Evolutionary conservation across 1,140 invertebrate species (phyloP), one percentile per base, ranked within the genome.

Genomic region (Ostrea edulis): DNA sequence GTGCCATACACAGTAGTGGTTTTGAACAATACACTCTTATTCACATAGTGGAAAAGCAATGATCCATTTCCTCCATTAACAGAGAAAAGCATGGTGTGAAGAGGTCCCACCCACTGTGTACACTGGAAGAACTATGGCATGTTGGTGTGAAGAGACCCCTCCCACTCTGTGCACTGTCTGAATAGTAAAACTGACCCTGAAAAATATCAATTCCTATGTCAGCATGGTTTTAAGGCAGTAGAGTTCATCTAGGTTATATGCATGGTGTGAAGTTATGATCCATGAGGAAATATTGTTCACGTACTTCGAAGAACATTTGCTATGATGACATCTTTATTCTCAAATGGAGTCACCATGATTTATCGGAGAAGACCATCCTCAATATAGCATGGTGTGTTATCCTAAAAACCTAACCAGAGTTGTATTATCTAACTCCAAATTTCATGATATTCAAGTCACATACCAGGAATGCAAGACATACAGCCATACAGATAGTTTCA

Each of bases 21-120:
- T n/a, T n/a, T n/a, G n/a, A n/a, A n/a, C n/a, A n/a, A n/a, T n/a
- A n/a, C n/a, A n/a, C n/a, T n/a, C n/a, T n/a, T n/a, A n/a, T n/a
- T n/a, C 12, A 58, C 8, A 58, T 62, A 62, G n/a, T n/a, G 17
- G 55, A 62, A 62, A n/a, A 62, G n/a, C 17, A 20, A 20, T 20
- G 55, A 62, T 62, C 55, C 55, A 20, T n/a, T 62, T n/a, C 14
- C 55, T 62, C 55, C n/a, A 20, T 62, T 62, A n/a, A 62, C n/a
- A 62, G 55, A 62, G 20, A 62, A 14, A 7, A 9, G 68, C 68
- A 71, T 71, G 68, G 68, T 71, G 68, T 71, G 68, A 71, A 35
- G 68, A 71, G 29, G 11, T 8, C n/a, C 55, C 55, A 5, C 17
- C 14, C 22, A 71, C 68, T 8, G 68, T 35, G 11, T 35, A 25